phyloP scores from a whole-genome alignment of 2,888 invertebrate species.

The Syrphus vitripennis region DNA sequence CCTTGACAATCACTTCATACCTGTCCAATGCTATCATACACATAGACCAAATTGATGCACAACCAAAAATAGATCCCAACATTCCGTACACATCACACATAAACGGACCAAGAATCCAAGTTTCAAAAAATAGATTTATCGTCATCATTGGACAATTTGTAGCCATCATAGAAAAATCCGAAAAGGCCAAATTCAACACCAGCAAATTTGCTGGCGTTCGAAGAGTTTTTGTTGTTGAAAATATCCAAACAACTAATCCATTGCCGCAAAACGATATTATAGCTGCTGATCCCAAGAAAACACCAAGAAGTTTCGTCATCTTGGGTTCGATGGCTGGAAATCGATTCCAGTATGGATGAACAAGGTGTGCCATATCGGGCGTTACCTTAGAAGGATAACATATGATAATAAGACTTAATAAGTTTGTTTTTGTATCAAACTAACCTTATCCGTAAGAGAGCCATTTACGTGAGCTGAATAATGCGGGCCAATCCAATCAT shows the following conservation, averaged over 20 bases:
- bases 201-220: conserved; percentile 95
- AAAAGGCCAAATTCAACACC: conserved; percentile 94
- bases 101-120: conserved; percentile 82
- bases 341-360: conserved; percentile 91
- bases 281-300: conserved; percentile 85
- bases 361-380: conserved; percentile 85
- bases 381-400: conserved; percentile 81
- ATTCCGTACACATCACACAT: conserved; percentile 92
- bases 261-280: conserved; percentile 78
- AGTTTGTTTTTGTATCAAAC: conserved; percentile 35
- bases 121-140: conserved; percentile 79
- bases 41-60: conserved; percentile 94
- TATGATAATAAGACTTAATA: too few relatives aligned
- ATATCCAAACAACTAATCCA: conserved; percentile 80
- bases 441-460: conserved; percentile 91
- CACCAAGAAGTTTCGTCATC: conserved; percentile 91
- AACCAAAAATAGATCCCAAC: conserved; percentile 91
- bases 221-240: conserved; percentile 81
- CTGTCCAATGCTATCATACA: conserved; percentile 93
- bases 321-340: conserved; percentile 94
- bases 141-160: conserved; percentile 81
- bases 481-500: conserved; percentile 79
- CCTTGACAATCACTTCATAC: conserved; percentile 94
- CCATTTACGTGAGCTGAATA: conserved; percentile 83
- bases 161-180: conserved; percentile 92